phyloP scores from a whole-genome alignment of 2,113 vertebrate genomes.

The Callionymus lyra region DNA sequence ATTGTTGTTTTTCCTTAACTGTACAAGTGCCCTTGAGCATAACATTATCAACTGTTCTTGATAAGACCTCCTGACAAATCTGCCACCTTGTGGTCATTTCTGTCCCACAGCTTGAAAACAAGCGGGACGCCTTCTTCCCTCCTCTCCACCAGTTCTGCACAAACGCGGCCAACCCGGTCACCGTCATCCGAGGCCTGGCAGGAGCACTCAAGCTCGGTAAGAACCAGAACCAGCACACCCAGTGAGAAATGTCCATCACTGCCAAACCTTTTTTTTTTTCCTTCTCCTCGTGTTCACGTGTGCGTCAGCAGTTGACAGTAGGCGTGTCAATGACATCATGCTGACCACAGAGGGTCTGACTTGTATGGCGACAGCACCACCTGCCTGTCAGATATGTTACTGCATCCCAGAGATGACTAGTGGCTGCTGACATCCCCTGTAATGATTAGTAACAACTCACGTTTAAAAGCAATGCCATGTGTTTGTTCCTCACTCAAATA shows the following conservation, averaged over 20 bases:
- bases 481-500: too few relatives aligned
- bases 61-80: neutral
- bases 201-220: slow-evolving; percentile 85
- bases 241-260: too few relatives aligned
- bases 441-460: too few relatives aligned
- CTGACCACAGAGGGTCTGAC: neutral
- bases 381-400: slow-evolving; percentile 50
- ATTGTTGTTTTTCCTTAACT: too few relatives aligned
- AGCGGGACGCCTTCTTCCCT: slow-evolving; percentile 96
- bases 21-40: too few relatives aligned
- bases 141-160: slow-evolving; percentile 96
- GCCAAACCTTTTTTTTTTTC: too few relatives aligned
- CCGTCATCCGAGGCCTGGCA: slow-evolving; percentile 94
- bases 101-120: slow-evolving; percentile 87
- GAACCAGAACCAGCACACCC: neutral
- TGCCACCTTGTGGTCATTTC: slow-evolving; percentile 2
- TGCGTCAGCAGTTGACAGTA: slow-evolving; percentile 22
- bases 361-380: slow-evolving; percentile 62
- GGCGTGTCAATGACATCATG: slow-evolving; percentile 30
- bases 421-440: too few relatives aligned
- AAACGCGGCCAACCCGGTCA: slow-evolving; percentile 90
- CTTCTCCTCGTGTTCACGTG: too few relatives aligned
- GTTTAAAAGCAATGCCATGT: too few relatives aligned
- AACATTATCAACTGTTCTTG: neutral
- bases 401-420: slow-evolving; percentile 40